Evolutionary conservation across 2,797 vertebrate species (phyloP), one percentile per base, ranked within the genome.

Genomic region (Chelonia mydas): DNA sequence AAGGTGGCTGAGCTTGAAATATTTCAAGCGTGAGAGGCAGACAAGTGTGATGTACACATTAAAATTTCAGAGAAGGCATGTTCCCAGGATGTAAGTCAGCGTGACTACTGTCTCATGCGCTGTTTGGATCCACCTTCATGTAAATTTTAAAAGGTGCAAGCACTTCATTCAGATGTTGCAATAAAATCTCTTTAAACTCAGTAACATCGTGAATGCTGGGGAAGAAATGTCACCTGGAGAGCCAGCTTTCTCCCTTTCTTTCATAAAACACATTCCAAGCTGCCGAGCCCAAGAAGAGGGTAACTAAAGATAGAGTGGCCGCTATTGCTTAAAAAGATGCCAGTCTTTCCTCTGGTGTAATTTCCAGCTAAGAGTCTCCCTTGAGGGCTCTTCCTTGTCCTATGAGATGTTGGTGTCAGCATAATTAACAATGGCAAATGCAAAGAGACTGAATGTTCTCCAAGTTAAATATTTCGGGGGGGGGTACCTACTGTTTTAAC

Each of bases 61-160:
- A 86, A 92, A 82, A 50, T 83, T 97, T 86, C 84, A 89, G 65
- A 68, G 86, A 37, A 45, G 89, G 96, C 88, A 90, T 28, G 27
- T 93, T 91, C 54, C 41, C 45, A 68, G 79, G 54, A 19, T 88
- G 45, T 93, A 94, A 96, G 61, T 92, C 90, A 97, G 78, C n/a
- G 50, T 41, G 68, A 59, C 90, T 97, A 92, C 89, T 93, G 91
- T 79, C 82, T 90, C 41, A 55, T 55, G 51, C 54, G 68, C 57
- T 61, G 45, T 93, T 96, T 92, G 81, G 74, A 95, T 96, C 54
- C 86, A 90, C 77, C 51, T 92, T 19, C 57, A 83, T 50, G 88
- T 50, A 68, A 49, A 84, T 92, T 95, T 95, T 92, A 84, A 95
- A 92, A 41, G 45, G 94, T 31, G 37, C 55, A 55, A 90, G 88